Evolutionary conservation across 92 coral and sea anemone genomes (phyloP).

Genomic region (Zoanthus gigantus): DNA sequence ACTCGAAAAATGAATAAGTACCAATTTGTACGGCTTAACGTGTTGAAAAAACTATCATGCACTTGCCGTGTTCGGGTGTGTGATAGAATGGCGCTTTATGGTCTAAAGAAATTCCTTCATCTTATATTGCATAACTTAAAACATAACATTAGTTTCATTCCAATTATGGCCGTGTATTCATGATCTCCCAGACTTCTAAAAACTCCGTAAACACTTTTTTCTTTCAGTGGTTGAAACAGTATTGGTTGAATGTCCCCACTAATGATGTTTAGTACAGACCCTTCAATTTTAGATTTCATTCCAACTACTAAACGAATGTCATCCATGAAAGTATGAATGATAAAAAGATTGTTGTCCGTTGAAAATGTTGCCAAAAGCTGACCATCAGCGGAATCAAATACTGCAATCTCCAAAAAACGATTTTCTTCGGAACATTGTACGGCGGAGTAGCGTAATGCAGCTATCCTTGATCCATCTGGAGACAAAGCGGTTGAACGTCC

Average conservation of each 20-base stretch:
- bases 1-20: too few relatives aligned
- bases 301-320: conserved; percentile 31
- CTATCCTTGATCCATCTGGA: conserved; percentile 28
- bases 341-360: neutral
- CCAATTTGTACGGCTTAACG: too few relatives aligned
- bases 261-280: conserved; percentile 1
- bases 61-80: too few relatives aligned
- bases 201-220: neutral
- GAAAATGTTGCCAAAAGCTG: conserved; percentile 12
- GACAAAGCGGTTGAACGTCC: neutral
- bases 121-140: conserved; percentile 35
- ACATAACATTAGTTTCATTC: neutral
- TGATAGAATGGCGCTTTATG: too few relatives aligned
- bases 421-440: neutral
- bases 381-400: conserved; percentile 22
- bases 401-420: conserved; percentile 16
- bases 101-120: neutral
- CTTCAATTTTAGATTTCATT: neutral
- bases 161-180: neutral
- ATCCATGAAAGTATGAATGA: conserved; percentile 2
- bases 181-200: conserved; percentile 2
- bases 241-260: conserved; percentile 13
- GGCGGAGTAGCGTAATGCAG: conserved; percentile 8
- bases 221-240: neutral
- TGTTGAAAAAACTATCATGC: too few relatives aligned